Evolutionary conservation across 2,113 vertebrate species (phyloP).

Genomic region (Paracanthobrama guichenoti): DNA sequence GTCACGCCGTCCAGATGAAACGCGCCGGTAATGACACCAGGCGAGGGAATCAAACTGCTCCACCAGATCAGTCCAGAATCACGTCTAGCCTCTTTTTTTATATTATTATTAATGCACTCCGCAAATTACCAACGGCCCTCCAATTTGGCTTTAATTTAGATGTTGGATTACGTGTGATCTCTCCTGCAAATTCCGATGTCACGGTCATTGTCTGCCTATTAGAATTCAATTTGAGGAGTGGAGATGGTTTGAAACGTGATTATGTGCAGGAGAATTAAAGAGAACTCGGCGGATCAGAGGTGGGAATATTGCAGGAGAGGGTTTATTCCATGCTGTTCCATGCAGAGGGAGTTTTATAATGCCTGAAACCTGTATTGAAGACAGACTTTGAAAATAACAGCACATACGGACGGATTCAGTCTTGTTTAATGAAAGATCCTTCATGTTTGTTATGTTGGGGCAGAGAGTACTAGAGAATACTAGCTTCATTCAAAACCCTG

Average conservation of each 20-base stretch:
- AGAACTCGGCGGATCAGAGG: neutral
- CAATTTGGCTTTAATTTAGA: slow-evolving; percentile 50
- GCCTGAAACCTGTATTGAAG: slow-evolving; percentile 33
- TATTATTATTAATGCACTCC: slow-evolving; percentile 43
- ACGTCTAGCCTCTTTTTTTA: slow-evolving; percentile 12
- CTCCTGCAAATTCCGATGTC: slow-evolving; percentile 47
- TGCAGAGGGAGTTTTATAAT: slow-evolving; percentile 1
- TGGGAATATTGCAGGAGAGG: neutral
- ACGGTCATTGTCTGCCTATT: slow-evolving; percentile 53
- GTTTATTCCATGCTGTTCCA: slow-evolving; percentile 16
- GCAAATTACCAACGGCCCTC: slow-evolving; percentile 28
- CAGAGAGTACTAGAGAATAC: neutral
- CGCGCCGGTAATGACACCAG: neutral
- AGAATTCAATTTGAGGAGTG: slow-evolving; percentile 49
- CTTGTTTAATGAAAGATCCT: slow-evolving; percentile 45
- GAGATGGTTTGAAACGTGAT: slow-evolving; percentile 49
- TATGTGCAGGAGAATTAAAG: slow-evolving; percentile 39
- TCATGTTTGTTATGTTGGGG: neutral
- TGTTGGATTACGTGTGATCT: slow-evolving; percentile 49
- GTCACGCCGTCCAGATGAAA: slow-evolving; percentile 28
- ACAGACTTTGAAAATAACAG: slow-evolving; percentile 19
- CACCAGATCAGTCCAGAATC: slow-evolving; percentile 3
- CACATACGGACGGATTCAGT: slow-evolving; percentile 3
- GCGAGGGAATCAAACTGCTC: neutral
- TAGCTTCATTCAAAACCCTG: neutral